phyloP scores from a whole-genome alignment of 1,140 invertebrate species.

The Trichonephila clavata region DNA sequence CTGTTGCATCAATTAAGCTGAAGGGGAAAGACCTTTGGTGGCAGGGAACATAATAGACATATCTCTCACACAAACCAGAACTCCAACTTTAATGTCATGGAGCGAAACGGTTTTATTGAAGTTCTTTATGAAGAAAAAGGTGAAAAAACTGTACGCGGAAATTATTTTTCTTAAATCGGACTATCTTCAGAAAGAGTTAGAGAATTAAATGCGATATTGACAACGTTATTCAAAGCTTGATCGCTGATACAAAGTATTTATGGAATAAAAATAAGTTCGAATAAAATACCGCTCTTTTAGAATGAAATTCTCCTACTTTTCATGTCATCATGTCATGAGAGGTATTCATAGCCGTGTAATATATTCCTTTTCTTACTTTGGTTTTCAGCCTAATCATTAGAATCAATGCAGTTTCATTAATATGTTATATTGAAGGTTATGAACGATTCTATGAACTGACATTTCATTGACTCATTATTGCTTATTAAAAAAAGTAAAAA shows the following conservation, averaged over 20 bases:
- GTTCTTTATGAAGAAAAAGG: neutral
- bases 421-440: too few species aligned
- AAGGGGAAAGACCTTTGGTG: neutral
- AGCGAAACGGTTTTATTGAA: neutral
- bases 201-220: neutral
- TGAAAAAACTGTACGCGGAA: conserved; percentile 25
- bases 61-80: conserved; percentile 9
- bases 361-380: too few species aligned
- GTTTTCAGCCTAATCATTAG: too few species aligned
- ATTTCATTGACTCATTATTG: too few species aligned
- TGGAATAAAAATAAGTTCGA: neutral
- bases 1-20: neutral
- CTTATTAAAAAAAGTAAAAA: too few species aligned
- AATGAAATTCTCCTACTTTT: too few species aligned
- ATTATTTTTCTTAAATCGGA: neutral
- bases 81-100: neutral
- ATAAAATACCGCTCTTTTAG: too few species aligned
- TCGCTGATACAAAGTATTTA: neutral
- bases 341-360: too few species aligned
- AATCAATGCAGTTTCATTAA: too few species aligned
- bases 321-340: too few species aligned
- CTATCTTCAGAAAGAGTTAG: neutral
- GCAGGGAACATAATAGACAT: conserved; percentile 15
- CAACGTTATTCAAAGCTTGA: neutral
- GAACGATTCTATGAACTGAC: too few species aligned